These are phyloP conservation scores for Caenorhabditis remanei DNA, from an alignment of 1,140 invertebrate genomes.

Conservation along the genomic window DNA sequence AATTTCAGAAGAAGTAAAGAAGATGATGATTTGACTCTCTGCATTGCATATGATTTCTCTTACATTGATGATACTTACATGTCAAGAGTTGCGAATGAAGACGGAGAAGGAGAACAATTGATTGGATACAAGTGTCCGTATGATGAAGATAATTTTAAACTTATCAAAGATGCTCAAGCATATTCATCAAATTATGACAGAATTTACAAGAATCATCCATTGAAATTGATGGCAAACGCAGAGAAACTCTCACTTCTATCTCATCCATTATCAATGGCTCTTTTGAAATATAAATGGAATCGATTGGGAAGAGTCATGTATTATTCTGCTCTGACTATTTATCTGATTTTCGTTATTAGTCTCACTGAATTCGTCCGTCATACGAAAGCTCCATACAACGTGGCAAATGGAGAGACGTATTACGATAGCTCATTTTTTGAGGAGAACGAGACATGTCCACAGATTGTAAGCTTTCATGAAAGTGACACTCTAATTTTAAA, in stretches of 20 bases:
- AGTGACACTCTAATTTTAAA: not conserved
- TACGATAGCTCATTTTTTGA: conserved; percentile 6
- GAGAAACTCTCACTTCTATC: conserved; percentile 79
- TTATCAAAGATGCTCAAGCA: conserved; percentile 71
- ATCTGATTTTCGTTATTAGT: conserved; percentile 79
- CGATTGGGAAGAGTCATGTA: conserved; percentile 80
- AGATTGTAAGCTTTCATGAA: not conserved
- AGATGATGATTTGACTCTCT: not conserved
- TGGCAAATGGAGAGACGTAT: not conserved
- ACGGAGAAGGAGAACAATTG: conserved; percentile 40
- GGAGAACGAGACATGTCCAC: conserved; percentile 21
- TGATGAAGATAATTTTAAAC: conserved; percentile 64
- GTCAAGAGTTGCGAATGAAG: conserved; percentile 64
- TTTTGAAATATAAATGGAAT: conserved; percentile 81
- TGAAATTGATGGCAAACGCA: conserved; percentile 80
- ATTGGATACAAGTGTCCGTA: conserved; percentile 70
- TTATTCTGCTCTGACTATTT: conserved; percentile 80
- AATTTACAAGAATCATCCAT: conserved; percentile 80
- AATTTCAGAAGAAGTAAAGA: conserved; percentile 19
- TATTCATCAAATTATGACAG: conserved; percentile 78
- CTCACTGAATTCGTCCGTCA: conserved; percentile 79
- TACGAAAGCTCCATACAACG: conserved; percentile 76
- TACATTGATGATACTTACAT: conserved; percentile 80
- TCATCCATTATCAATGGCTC: conserved; percentile 80
- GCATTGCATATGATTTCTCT: conserved; percentile 80